A percentile compares a stretch with the other conserved stretches of the same genome.
Conservation (phyloP, 2,888 invertebrate genomes). For the Mythimna impura region DNA sequence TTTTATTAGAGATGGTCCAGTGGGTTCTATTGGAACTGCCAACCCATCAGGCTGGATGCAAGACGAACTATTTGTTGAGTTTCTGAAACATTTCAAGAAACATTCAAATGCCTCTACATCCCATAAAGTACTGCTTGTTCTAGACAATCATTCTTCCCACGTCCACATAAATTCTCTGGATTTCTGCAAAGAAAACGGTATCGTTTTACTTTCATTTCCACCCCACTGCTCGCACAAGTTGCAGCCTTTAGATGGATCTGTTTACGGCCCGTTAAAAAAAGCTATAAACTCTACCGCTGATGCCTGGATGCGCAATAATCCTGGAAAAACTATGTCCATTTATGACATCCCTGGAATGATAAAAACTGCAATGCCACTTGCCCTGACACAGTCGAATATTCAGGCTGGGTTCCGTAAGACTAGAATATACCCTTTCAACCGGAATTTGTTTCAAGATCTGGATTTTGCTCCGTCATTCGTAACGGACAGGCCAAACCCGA, state of each 20-base stretch:
- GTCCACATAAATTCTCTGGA: no score
- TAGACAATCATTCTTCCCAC: neutral
- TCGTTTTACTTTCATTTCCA: neutral
- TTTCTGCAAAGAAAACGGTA: neutral
- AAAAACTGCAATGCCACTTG: conserved; percentile 57
- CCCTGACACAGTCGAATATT: conserved; percentile 63
- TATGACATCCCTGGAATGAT: conserved; percentile 68
- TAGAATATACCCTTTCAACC: conserved; percentile 49
- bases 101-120: neutral
- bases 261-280: conserved; percentile 33
- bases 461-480: conserved; percentile 13
- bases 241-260: neutral
- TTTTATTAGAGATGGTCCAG: neutral
- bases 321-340: conserved; percentile 42
- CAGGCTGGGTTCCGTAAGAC: conserved; percentile 62
- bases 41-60: neutral
- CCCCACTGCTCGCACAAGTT: neutral
- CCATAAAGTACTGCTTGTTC: neutral
- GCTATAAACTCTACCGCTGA: no score
- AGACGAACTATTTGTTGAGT: neutral
- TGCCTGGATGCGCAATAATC: neutral
- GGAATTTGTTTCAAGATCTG: conserved; percentile 2
- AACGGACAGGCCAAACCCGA: conserved; percentile 48
- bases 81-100: neutral
- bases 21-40: neutral